A percentile compares a stretch with the other conserved stretches of the same genome.
These are phyloP conservation scores for Octopus sinensis DNA, from an alignment of 1,140 invertebrate species.

Conservation along the genomic window DNA sequence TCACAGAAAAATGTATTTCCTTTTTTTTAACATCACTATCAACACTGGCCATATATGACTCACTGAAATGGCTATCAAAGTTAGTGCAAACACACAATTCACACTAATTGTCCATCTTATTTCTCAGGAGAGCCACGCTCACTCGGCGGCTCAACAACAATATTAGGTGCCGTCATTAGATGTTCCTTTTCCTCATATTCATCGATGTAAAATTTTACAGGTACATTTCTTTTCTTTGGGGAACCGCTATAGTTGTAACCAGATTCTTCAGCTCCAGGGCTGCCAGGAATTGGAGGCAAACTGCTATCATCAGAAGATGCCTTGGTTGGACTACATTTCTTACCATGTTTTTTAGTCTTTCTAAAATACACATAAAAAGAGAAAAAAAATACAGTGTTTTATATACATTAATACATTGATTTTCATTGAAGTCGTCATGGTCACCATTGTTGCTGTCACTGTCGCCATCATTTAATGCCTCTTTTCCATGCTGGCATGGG, in stretches of 20 bases:
- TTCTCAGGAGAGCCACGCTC: conserved; percentile 27
- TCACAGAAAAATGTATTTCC: not conserved
- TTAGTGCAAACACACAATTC: not conserved
- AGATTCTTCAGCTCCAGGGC: conserved; percentile 21
- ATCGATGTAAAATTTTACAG: conserved; percentile 45
- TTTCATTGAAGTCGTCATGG: too few species aligned
- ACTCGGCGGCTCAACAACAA: conserved; percentile 45
- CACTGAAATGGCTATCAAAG: not conserved
- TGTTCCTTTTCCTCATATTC: conserved; percentile 40
- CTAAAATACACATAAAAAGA: conserved; percentile 15
- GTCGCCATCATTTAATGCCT: too few species aligned
- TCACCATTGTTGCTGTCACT: too few species aligned
- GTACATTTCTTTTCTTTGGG: conserved; percentile 31
- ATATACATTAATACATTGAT: too few species aligned
- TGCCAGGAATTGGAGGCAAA: conserved; percentile 32
- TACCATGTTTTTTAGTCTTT: conserved; percentile 26
- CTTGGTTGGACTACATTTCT: conserved; percentile 16
- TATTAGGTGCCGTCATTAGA: conserved; percentile 37
- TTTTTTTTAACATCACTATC: not conserved
- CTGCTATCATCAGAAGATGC: conserved; percentile 22
- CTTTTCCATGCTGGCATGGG: too few species aligned
- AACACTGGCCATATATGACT: not conserved
- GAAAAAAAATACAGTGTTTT: too few species aligned
- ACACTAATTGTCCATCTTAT: not conserved
- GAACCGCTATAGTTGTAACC: conserved; percentile 13